Evolutionary conservation across 2,797 vertebrate species (phyloP), one percentile per base, ranked within the genome.

Genomic region (Enteromius mattozi): DNA sequence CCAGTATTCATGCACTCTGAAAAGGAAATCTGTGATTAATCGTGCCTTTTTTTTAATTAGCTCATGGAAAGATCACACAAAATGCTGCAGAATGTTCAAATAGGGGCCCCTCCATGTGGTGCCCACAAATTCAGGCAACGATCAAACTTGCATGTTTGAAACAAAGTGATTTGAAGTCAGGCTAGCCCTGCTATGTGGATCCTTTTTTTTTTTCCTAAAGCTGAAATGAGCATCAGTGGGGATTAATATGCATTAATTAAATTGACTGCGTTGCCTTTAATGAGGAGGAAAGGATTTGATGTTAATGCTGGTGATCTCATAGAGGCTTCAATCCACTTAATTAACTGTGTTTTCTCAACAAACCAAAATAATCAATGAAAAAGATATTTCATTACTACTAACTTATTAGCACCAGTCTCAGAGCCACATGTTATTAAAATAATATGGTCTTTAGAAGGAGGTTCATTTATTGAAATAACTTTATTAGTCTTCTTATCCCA

Each of bases 211-310:
- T 47, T 10, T 10, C 35, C 76, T 56, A 78, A 92, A 96, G 94
- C 94, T 94, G 93, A 97, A 97, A 97, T 96, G 95, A 97, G 97
- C 96, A 97, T 97, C 96, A 96, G 94, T 93, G 90, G 92, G 95
- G 95, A 98, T 97, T 98, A 98, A 96, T 97, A 96, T 95, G 96
- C 95, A 97, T 97, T 98, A 97, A 98, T 98, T 98, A 97, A 97
- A 97, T 96, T 95, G 95, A 96, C 96, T 97, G 95, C 95, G 94
- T 97, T 96, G 97, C 92, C 93, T 96, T 96, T 98, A 98, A 98
- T 97, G 96, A 97, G 96, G 94, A 95, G 93, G 94, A 96, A 96
- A 95, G 94, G 96, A 97, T 97, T 98, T 97, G 93, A 96, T 96
- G 95, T 95, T 97, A 98, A 97, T 97, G 92, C 95, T 94, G 94